Base-by-base conservation (phyloP, 2,797 vertebrate species). In the Nannoperca obscura region DNA sequence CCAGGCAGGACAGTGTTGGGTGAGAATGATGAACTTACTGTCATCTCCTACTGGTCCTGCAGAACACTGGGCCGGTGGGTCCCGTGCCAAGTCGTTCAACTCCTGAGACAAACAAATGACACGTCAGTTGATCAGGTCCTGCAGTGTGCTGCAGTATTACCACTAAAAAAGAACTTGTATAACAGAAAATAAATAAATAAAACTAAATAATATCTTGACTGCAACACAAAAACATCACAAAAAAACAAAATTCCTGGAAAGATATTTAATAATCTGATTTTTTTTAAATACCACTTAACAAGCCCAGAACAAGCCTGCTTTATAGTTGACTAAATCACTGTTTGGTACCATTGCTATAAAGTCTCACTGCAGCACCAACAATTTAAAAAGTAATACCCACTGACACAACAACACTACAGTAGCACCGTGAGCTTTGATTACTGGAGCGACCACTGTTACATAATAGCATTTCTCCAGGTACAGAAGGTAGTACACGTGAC, bases 51-150 rank as follows among this genome's bases (percentile, higher is more conserved):
- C 98, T 55, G 98, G 98, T 92, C 98, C 97, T 93, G 98, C 98
- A 93, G 98, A 99, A 97, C 98, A 99, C 94, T 99, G 98, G 93
- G 98, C 98, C 94, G 98, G 98, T 92, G 98, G 98, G 86, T 99
- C 98, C 95, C 98, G 97, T 93, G 97, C 98, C 96, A 99, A 97
- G 93, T 99, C 98, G 91, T 97, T 97, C 95, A 99, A 96, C 94
- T 99, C 98, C 98, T 99, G 91, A 34, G 83, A 87, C 78, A 74
- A 82, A 88, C n/a, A 82, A 80, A 88, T 8, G 34, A 76, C 27
- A 76, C 24, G 40, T 84, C 24, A 86, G 53, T 61, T 15, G 1
- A 62, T 71, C 14, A 36, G 40, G 5, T 58, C 46, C 57, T 58
- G 40, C 38, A 66, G 50, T 27, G 40, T 34, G 24, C 8, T 52